Percentiles rank a stretch among this genome's conserved stretches.
phyloP scores from a whole-genome alignment of 2,888 invertebrate genomes.

The Malachius bipustulatus region DNA sequence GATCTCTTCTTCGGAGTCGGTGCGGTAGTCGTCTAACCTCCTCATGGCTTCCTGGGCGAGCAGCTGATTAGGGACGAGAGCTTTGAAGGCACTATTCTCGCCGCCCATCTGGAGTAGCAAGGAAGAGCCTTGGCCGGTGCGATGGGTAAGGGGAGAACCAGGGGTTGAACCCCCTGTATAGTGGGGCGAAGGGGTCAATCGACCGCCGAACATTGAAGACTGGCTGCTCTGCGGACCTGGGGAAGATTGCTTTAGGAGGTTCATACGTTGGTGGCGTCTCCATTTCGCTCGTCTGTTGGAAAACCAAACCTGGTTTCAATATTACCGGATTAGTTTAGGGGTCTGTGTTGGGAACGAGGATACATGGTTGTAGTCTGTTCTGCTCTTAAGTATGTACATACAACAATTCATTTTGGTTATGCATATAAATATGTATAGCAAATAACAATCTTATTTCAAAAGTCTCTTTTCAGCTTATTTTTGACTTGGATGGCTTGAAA shows the following conservation, averaged over 20 bases:
- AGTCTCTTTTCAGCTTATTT: no score
- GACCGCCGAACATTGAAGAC: slow-evolving; percentile 34
- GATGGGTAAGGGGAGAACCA: slow-evolving; percentile 46
- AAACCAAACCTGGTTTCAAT: slow-evolving; percentile 88
- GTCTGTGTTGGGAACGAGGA: background rate
- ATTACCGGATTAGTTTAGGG: slow-evolving; percentile 10
- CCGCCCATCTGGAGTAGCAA: slow-evolving; percentile 60
- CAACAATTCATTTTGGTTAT: no score
- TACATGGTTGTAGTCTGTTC: no score
- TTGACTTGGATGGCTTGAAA: no score
- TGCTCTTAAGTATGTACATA: no score
- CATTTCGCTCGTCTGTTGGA: slow-evolving; percentile 98
- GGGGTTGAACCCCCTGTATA: slow-evolving; percentile 50
- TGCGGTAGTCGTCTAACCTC: slow-evolving; percentile 41
- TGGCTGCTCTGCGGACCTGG: slow-evolving; percentile 29
- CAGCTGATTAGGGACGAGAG: slow-evolving; percentile 52
- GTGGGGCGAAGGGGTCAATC: slow-evolving; percentile 44
- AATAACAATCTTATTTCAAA: no score
- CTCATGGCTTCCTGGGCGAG: slow-evolving; percentile 45
- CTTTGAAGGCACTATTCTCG: slow-evolving; percentile 80
- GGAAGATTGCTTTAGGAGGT: slow-evolving; percentile 70
- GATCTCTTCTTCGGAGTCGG: slow-evolving; percentile 67
- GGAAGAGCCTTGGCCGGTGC: slow-evolving; percentile 38
- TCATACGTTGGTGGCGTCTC: slow-evolving; percentile 94
- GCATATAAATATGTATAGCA: no score